phyloP scores from a whole-genome alignment of 92 coral and sea anemone genomes.

The Galaxea fascicularis region DNA sequence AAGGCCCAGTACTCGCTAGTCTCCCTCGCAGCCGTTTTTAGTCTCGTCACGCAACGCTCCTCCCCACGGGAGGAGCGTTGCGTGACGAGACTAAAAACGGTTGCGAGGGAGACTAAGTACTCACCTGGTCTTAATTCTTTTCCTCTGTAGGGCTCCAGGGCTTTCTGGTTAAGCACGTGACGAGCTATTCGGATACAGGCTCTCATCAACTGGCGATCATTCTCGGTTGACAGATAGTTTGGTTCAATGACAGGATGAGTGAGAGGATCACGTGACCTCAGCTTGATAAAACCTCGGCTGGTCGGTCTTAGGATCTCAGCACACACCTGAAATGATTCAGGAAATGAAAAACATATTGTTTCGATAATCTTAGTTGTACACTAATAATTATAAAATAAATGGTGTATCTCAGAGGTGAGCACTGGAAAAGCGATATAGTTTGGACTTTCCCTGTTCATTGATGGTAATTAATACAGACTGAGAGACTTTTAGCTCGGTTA shows the following conservation, averaged over 20 bases:
- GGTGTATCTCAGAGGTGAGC: no score
- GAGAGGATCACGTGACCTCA: conserved; percentile 67
- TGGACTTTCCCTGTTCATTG: no score
- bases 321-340: conserved; percentile 53
- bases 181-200: conserved; percentile 69
- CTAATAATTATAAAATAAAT: no score
- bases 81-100: no score
- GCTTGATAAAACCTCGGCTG: conserved; percentile 74
- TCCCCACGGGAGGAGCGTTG: no score
- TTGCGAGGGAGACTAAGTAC: not conserved
- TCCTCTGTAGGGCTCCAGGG: conserved; percentile 76
- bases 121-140: conserved; percentile 77
- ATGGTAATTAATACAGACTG: no score
- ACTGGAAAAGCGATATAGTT: no score
- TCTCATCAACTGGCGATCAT: conserved; percentile 73
- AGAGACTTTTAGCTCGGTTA: no score
- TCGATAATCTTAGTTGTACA: no score
- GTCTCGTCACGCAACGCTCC: no score
- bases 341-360: not conserved
- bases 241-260: conserved; percentile 75
- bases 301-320: conserved; percentile 72
- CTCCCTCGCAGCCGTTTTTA: no score
- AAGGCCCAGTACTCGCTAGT: no score
- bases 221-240: conserved; percentile 74
- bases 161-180: conserved; percentile 75